These are phyloP conservation scores for Loxodonta africana DNA, from an alignment of 2,113 vertebrate genomes.

Conservation along the genomic window DNA sequence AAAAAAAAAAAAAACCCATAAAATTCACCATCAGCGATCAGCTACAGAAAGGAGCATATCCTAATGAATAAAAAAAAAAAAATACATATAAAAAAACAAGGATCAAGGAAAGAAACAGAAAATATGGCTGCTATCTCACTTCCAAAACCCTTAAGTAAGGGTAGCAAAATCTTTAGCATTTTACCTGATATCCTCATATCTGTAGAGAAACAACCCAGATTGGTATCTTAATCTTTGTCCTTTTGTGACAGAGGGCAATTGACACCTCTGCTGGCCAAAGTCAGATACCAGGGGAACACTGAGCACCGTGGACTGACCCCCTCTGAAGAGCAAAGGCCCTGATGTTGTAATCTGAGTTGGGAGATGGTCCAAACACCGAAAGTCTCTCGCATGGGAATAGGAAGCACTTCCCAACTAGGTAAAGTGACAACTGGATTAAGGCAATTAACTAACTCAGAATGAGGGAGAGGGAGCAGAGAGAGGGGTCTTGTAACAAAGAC, in stretches of 20 bases:
- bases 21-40: no score
- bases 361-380: neutral
- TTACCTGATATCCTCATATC: no score
- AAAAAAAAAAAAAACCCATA: neutral
- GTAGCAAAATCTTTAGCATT: neutral
- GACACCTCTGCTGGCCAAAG: neutral
- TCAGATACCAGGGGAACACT: neutral
- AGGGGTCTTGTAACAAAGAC: neutral
- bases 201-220: neutral
- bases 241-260: neutral
- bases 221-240: neutral
- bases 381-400: neutral
- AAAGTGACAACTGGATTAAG: neutral
- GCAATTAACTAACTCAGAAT: neutral
- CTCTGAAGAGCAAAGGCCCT: rapidly evolving
- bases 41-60: neutral
- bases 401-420: neutral
- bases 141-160: neutral
- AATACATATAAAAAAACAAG: neutral
- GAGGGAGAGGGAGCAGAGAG: neutral
- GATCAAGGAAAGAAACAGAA: neutral
- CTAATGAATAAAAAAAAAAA: neutral
- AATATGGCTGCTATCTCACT: neutral
- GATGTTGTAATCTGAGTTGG: neutral
- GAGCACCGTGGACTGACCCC: neutral